These are phyloP conservation scores for Pachyuromys duprasi DNA, from an alignment of 2,797 vertebrate species.

Conservation along the genomic window DNA sequence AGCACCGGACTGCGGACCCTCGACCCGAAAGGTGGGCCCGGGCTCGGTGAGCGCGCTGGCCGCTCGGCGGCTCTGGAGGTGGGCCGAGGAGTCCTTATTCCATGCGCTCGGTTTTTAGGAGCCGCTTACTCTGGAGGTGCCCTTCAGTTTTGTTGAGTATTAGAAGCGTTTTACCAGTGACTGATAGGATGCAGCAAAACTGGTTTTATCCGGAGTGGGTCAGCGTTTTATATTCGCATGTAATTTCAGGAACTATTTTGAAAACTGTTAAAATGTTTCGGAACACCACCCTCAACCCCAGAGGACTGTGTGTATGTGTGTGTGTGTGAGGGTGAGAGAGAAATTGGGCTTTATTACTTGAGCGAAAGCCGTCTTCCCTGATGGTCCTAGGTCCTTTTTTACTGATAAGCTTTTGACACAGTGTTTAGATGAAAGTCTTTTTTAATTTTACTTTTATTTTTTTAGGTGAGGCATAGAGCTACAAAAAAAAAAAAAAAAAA, in stretches of 20 bases:
- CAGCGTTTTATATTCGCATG: background rate
- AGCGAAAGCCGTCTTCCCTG: background rate
- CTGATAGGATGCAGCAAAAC: background rate
- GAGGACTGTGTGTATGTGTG: background rate
- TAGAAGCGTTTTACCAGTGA: background rate
- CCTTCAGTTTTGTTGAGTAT: background rate
- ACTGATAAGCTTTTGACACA: fast-evolving
- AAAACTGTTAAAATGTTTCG: background rate
- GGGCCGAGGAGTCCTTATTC: background rate
- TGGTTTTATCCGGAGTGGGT: background rate
- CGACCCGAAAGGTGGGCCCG: constrained; percentile 85
- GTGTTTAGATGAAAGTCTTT: background rate
- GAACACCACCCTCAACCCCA: background rate
- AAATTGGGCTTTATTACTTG: background rate
- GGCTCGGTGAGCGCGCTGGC: background rate
- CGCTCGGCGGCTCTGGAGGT: background rate
- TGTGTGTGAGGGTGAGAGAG: background rate
- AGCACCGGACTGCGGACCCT: background rate
- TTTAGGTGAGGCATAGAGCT: background rate
- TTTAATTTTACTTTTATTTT: fast-evolving
- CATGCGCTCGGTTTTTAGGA: background rate
- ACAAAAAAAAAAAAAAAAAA: too few relatives aligned
- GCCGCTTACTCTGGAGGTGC: background rate
- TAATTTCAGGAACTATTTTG: background rate
- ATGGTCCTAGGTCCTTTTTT: background rate